phyloP scores from a whole-genome alignment of 2,797 vertebrate species.

The Decapterus maruadsi region DNA sequence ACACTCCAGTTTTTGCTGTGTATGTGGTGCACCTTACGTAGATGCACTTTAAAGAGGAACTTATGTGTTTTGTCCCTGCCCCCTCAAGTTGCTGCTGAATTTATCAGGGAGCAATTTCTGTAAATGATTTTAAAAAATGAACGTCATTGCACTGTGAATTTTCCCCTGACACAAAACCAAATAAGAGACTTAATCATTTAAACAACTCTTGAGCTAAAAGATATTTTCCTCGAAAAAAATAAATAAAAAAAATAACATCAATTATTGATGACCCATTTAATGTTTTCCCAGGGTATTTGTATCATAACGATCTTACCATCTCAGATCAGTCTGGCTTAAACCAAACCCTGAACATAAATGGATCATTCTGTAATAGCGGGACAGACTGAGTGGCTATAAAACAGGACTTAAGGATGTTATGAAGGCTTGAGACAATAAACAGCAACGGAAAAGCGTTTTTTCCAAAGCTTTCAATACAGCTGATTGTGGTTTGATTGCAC shows the following conservation, averaged over 20 bases:
- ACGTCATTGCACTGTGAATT: conserved; percentile 22
- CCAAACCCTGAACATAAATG: conserved; percentile 40
- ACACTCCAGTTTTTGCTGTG: too few relatives aligned
- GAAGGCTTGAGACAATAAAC: conserved; percentile 44
- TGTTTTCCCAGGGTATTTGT: conserved; percentile 39
- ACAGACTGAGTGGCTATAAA: conserved; percentile 57
- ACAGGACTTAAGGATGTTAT: conserved; percentile 47
- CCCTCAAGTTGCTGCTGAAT: conserved; percentile 42
- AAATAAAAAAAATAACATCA: background rate
- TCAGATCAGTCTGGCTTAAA: conserved; percentile 40
- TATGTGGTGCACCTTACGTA: conserved; percentile 19
- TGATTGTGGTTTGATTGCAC: conserved; percentile 31
- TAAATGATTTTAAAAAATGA: background rate
- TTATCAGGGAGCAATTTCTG: conserved; percentile 1
- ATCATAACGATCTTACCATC: conserved; percentile 14
- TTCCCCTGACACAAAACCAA: conserved; percentile 1
- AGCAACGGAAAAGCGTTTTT: conserved; percentile 29
- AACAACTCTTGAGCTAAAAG: conserved; percentile 30
- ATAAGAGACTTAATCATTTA: conserved; percentile 9
- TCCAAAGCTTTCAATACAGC: conserved; percentile 42
- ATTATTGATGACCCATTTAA: conserved; percentile 37
- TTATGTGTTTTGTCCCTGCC: conserved; percentile 28
- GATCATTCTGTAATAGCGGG: conserved; percentile 40
- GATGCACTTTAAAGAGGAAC: conserved; percentile 67
- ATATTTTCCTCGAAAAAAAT: background rate